A percentile compares a stretch with the other conserved stretches of the same genome.
Evolutionary conservation across 2,113 vertebrate species (phyloP).

Genomic region (Pterocles gutturalis): DNA sequence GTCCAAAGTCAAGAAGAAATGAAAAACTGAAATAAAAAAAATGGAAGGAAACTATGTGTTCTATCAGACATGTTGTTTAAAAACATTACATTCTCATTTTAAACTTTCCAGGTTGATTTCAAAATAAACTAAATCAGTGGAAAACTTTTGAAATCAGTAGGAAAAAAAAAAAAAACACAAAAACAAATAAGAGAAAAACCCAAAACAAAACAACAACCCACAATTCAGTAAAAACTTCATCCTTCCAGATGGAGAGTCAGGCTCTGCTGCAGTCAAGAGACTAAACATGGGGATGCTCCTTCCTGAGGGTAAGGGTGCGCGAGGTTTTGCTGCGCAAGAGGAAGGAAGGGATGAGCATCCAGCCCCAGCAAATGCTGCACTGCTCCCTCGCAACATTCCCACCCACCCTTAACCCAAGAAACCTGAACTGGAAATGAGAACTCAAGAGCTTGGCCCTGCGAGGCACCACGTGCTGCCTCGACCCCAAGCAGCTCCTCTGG

Average conservation of each 20-base stretch:
- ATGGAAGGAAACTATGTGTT: neutral
- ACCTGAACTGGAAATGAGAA: neutral
- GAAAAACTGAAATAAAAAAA: neutral
- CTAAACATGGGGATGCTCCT: neutral
- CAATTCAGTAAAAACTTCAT: neutral
- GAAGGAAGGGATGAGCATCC: neutral
- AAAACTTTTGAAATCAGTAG: neutral
- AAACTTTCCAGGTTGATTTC: neutral
- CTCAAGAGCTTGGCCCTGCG: neutral
- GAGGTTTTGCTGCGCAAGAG: neutral
- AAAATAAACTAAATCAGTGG: neutral
- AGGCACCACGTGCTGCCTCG: neutral
- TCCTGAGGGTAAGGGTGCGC: neutral
- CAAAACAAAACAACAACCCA: neutral
- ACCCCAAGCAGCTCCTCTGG: no score
- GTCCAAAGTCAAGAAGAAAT: neutral
- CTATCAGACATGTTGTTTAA: neutral
- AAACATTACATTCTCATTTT: neutral
- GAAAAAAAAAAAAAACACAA: no score
- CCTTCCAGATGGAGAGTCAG: neutral
- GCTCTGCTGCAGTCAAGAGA: neutral
- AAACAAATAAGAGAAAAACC: no score
- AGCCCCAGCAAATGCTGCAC: accelerated
- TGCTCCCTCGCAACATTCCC: neutral
- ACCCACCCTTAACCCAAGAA: neutral